Base-by-base conservation (phyloP, 2,113 vertebrate genomes). In the Lampris incognitus region DNA sequence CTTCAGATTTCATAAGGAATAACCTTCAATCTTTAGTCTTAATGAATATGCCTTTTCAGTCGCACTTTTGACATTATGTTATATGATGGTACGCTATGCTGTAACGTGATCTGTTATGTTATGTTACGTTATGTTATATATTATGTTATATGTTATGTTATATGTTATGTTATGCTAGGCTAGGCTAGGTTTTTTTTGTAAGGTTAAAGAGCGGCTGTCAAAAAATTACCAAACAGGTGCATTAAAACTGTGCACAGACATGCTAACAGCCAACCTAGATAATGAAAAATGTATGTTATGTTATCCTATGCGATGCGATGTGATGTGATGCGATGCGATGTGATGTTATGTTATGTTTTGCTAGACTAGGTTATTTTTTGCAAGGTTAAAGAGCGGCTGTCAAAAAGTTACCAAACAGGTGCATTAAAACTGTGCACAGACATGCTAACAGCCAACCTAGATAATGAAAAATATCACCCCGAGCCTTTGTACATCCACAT, bases 401-500 rank as follows among this genome's bases (percentile, higher is more conserved):
- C 24, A 24, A 24, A 24, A 24, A 24, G 24, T 24, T 24, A 24
- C 24, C 24, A 54, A 54, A 54, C 51, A 54, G 51, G 51, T 54
- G 10, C 11, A 54, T 54, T 54, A 54, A n/a, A 54, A 54, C 51
- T 54, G 51, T 13, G 3, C 51, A 54, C 36, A 38, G 9, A 52
- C 49, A 40, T 9, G 52, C 65, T 3, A n/a, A 67, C 51, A 48
- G 38, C 39, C 62, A 77, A 67, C 42, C 42, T 70, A 75, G 59
- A 76, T 41, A 68, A 52, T 77, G 71, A 82, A 54, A 57, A 85
- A 78, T 57, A 56, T 51, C 77, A 79, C 86, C 87, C 70, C 88
- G 13, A 42, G 49, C 71, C 74, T 65, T 73, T 86, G 86, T 90
- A 86, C 86, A 78, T 86, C 86, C 87, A 89, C 78, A 82, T 79